phyloP scores from a whole-genome alignment of 2,888 invertebrate genomes.

The Aleiodes leptofemur region DNA sequence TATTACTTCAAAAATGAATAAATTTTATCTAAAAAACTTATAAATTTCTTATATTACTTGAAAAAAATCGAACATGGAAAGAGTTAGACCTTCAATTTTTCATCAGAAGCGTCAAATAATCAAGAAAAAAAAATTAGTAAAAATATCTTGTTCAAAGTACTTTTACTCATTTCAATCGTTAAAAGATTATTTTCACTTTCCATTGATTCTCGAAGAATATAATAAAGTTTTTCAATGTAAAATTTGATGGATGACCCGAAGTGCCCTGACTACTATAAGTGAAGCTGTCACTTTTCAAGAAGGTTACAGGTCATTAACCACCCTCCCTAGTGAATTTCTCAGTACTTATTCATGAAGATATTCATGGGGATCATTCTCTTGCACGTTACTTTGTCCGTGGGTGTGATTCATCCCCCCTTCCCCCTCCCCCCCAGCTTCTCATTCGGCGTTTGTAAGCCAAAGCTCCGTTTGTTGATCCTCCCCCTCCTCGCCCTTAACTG shows the following conservation, averaged over 20 bases:
- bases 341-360: conserved; percentile 40
- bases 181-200: too few species aligned
- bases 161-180: too few species aligned
- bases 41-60: too few species aligned
- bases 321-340: conserved; percentile 30
- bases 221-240: neutral
- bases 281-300: conserved; percentile 10
- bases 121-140: neutral
- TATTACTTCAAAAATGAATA: too few species aligned
- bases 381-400: conserved; percentile 28
- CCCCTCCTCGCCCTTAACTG: conserved; percentile 11
- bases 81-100: too few species aligned
- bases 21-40: too few species aligned
- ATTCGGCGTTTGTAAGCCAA: conserved; percentile 36
- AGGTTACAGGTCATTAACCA: conserved; percentile 37
- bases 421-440: neutral
- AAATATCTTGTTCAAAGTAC: too few species aligned
- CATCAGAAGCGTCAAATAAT: neutral
- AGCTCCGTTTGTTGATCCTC: conserved; percentile 18
- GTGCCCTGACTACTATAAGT: neutral
- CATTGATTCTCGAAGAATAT: too few species aligned
- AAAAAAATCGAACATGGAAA: too few species aligned
- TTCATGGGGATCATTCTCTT: conserved; percentile 30
- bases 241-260: conserved; percentile 1
- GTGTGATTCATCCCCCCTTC: conserved; percentile 35